Base-by-base conservation (phyloP, 2,888 invertebrate genomes). In the Phlogophora meticulosa region DNA sequence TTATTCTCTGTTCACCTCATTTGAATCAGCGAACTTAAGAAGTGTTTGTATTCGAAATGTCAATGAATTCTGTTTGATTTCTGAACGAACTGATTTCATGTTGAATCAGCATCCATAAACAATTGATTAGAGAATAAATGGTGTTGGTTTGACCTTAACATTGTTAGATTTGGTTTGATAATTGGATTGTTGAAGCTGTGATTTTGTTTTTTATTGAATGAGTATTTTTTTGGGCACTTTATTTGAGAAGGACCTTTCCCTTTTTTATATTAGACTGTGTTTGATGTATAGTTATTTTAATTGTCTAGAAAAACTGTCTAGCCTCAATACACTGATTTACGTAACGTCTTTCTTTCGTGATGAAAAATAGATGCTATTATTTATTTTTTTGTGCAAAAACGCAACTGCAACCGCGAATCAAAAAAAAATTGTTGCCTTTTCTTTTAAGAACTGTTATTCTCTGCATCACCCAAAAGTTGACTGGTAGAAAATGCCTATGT, bases 61-160 rank as follows among this genome's bases (percentile, higher is more conserved):
- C 40, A 48, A 28, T 42, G 15, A 42, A 70, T 67, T 70, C 28
- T 15, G 34, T 58, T 69, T 42, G 34, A 48, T 42, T 24, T 11
- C 4, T 42, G 4, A 36, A 57, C 40, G 4, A 2, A 22, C 28
- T 58, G 59, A 70, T 49, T 59, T 43, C 15, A 22, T 11, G 11
- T 17, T 32, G 24, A 66, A 48, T 48, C 7, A 28, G 34, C 28
- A 11, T 36, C 22, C 0, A 38, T 55, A 68, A 48, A 57, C 58
- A 66, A 58, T n/a, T 48, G 40, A 36, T 70, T 70, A 10, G 9
- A 28, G n/a, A 45, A 58, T 2, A 48, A 68, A 17, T 32, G 13
- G 13, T 20, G n/a, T 38, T 17, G 7, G 9, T 28, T 48, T 42
- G n/a, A 20, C 32, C 22, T 17, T 17, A 32, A 0, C 15, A 1